Conservation (phyloP, 2,113 vertebrate species). For the Phrynocephalus versicolor region DNA sequence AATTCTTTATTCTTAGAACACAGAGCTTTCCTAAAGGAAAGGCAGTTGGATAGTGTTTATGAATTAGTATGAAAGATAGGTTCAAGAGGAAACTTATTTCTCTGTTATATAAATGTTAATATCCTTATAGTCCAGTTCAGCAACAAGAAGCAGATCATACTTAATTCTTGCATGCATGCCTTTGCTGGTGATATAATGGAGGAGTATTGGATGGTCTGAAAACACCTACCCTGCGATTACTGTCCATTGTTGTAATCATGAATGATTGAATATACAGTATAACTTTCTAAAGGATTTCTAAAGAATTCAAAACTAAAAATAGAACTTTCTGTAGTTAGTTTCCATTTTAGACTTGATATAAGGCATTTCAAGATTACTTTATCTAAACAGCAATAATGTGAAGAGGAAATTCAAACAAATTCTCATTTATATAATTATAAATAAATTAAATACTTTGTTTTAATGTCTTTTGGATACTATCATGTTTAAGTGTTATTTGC, state of each 20-base stretch:
- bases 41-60: background rate
- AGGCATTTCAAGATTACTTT: background rate
- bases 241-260: background rate
- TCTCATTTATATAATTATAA: background rate
- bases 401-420: background rate
- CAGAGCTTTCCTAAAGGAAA: background rate
- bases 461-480: background rate
- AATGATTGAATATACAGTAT: background rate
- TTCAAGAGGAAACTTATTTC: background rate
- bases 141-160: conserved; percentile 28
- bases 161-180: conserved; percentile 45
- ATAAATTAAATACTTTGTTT: background rate
- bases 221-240: background rate
- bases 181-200: conserved; percentile 40
- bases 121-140: conserved; percentile 40
- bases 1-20: background rate
- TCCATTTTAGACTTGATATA: background rate
- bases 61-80: background rate
- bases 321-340: background rate
- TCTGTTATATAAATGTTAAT: background rate
- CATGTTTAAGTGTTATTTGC: background rate
- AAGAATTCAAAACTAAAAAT: background rate
- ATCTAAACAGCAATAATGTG: background rate
- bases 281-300: background rate
- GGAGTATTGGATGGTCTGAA: conserved; percentile 53